These are phyloP conservation scores for Deroplatys truncata DNA, from an alignment of 2,888 invertebrate genomes.

Conservation along the genomic window DNA sequence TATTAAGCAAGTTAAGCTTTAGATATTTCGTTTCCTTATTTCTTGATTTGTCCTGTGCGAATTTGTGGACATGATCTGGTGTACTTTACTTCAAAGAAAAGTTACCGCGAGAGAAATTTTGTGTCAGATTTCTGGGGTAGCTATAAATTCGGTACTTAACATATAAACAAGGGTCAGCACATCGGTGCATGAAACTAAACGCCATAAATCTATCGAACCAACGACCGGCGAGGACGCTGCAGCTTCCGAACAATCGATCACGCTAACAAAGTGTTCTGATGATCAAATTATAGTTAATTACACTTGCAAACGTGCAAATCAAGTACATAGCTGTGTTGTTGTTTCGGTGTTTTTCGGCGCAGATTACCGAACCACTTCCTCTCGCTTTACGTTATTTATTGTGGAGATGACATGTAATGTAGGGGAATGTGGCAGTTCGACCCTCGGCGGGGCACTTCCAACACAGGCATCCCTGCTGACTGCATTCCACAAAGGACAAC, in stretches of 20 bases:
- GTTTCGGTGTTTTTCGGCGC: neutral
- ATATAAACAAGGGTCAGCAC: neutral
- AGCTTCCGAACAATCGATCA: neutral
- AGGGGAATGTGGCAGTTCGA: neutral
- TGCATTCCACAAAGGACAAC: no score
- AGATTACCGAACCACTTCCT: neutral
- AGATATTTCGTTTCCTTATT: no score
- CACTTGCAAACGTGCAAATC: slow-evolving; percentile 4
- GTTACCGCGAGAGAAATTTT: no score
- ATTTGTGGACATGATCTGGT: no score
- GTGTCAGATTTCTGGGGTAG: no score
- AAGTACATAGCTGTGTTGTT: neutral
- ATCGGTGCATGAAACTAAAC: neutral
- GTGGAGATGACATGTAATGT: neutral
- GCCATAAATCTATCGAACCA: neutral
- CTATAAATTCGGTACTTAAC: neutral
- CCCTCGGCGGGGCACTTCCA: neutral
- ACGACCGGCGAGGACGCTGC: neutral
- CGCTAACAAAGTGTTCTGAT: slow-evolving; percentile 2
- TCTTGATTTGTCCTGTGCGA: no score
- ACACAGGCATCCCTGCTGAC: neutral
- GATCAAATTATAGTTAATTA: slow-evolving; percentile 9
- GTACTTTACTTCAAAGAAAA: no score
- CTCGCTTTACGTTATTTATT: neutral
- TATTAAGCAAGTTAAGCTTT: no score